Evolutionary conservation across 1,140 invertebrate genomes (phyloP).

Genomic region (Homalodisca vitripennis): DNA sequence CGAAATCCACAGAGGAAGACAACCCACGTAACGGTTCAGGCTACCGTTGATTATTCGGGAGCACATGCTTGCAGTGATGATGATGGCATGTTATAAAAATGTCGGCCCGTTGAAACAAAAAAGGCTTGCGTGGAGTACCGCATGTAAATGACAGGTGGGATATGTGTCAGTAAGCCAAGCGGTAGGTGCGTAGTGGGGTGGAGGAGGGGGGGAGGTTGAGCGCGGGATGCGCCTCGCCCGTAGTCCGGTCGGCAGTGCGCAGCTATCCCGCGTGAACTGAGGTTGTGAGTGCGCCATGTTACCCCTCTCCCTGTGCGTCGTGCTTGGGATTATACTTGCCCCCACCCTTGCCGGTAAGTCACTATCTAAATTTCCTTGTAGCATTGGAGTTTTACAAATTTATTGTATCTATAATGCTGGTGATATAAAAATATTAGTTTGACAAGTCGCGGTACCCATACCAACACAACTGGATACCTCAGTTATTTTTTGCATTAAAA

Average conservation of each 20-base stretch:
- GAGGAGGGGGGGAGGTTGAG: not conserved
- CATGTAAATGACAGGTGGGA: constrained; percentile 9
- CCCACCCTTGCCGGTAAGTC: not conserved
- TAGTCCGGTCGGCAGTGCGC: not conserved
- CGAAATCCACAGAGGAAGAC: too few species aligned
- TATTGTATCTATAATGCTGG: too few species aligned
- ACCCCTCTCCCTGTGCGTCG: not conserved
- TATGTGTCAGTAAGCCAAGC: constrained; percentile 2
- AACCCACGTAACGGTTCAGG: too few species aligned
- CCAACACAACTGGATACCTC: too few species aligned
- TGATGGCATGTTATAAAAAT: not conserved
- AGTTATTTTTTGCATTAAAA: too few species aligned
- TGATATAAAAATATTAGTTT: too few species aligned
- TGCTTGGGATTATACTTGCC: constrained; percentile 12
- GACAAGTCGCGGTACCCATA: too few species aligned
- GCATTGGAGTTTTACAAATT: too few species aligned
- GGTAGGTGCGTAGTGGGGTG: not conserved
- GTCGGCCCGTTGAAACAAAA: not conserved
- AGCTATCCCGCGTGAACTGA: too few species aligned
- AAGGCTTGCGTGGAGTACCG: not conserved
- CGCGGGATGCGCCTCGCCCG: not conserved
- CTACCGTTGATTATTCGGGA: too few species aligned
- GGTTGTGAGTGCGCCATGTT: too few species aligned
- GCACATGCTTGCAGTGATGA: constrained; percentile 3
- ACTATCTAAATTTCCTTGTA: too few species aligned